Conservation (phyloP, 2,888 invertebrate species). For the Drosophila fulvimacula region DNA sequence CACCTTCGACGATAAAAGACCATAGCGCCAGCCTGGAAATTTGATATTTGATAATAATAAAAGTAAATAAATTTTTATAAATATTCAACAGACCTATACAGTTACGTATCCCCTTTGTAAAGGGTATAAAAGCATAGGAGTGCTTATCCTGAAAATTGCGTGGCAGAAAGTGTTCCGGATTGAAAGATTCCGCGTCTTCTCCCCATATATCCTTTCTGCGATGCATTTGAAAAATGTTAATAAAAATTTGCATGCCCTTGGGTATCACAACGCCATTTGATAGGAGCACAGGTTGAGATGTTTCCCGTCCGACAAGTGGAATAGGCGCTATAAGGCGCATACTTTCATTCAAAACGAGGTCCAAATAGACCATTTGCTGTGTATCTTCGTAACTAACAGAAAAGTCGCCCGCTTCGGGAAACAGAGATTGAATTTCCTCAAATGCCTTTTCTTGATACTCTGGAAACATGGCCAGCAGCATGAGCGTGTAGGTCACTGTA, state of each 20-base stretch:
- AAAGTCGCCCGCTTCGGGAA: slow-evolving; percentile 10
- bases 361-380: slow-evolving; percentile 15
- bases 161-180: slow-evolving; percentile 25
- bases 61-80: background rate
- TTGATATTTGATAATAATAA: background rate
- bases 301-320: slow-evolving; percentile 9
- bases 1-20: slow-evolving; percentile 9
- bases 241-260: slow-evolving; percentile 2
- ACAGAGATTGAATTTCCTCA: slow-evolving; percentile 15
- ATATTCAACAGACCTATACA: slow-evolving; percentile 10
- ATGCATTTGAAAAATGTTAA: slow-evolving; percentile 25
- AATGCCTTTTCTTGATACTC: slow-evolving; percentile 19
- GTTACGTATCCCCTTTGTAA: slow-evolving; percentile 20
- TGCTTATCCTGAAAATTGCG: slow-evolving; percentile 16
- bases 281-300: slow-evolving; percentile 2
- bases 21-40: slow-evolving; percentile 25
- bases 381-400: slow-evolving; percentile 8
- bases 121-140: slow-evolving; percentile 15
- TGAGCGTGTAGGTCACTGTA: slow-evolving; percentile 2
- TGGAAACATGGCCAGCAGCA: slow-evolving; percentile 27
- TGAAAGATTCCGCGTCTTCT: slow-evolving; percentile 15
- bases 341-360: slow-evolving; percentile 18
- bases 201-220: slow-evolving; percentile 29
- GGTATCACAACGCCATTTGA: slow-evolving; percentile 14
- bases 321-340: slow-evolving; percentile 22